phyloP scores from a whole-genome alignment of 2,113 vertebrate genomes.

The Erinaceus europaeus region DNA sequence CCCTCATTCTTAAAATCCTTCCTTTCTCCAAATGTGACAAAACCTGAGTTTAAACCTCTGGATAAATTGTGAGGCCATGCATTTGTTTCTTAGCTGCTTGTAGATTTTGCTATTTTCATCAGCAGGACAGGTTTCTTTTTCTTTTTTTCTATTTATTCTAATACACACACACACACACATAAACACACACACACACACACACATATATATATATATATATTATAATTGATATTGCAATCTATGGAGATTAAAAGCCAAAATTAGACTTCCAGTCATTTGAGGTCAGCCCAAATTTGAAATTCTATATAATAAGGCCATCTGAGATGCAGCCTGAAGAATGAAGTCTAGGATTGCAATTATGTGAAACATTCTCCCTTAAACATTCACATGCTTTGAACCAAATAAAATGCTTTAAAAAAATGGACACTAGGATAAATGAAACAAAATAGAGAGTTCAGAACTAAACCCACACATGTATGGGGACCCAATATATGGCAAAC shows the following conservation, averaged over 20 bases:
- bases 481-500: too few species aligned
- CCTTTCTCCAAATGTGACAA: not conserved
- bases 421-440: too few species aligned
- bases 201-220: too few species aligned
- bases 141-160: not conserved
- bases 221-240: conserved; percentile 35
- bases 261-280: not conserved
- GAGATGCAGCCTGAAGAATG: not conserved
- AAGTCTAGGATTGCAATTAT: not conserved
- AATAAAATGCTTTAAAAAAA: not conserved
- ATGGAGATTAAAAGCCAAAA: not conserved
- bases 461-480: too few species aligned
- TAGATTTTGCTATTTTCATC: conserved; percentile 25
- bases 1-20: conserved; percentile 51
- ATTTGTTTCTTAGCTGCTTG: not conserved
- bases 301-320: not conserved
- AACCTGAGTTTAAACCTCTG: conserved; percentile 40
- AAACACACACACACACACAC: too few species aligned
- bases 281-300: not conserved
- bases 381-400: not conserved
- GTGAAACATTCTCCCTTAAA: not conserved
- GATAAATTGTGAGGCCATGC: not conserved
- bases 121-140: not conserved
- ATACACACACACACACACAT: too few species aligned
- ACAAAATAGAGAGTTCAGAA: too few species aligned